phyloP scores from a whole-genome alignment of 2,113 vertebrate genomes.

The Apodemus speciosus region DNA sequence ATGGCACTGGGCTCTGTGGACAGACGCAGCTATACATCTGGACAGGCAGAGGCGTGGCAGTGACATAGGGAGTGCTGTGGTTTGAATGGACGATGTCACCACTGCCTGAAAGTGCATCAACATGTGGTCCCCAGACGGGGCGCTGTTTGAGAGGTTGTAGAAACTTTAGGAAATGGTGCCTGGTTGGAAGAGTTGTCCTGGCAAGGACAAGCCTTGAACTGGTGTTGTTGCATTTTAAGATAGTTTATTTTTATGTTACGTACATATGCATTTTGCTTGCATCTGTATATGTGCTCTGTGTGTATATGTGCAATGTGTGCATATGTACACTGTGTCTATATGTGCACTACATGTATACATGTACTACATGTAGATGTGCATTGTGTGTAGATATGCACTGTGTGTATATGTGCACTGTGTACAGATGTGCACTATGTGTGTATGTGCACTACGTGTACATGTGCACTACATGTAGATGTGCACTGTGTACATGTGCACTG shows the following conservation, averaged over 20 bases:
- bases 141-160: background rate
- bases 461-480: no score
- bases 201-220: background rate
- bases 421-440: background rate
- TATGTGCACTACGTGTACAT: background rate
- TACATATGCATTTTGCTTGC: background rate
- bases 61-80: background rate
- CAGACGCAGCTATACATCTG: background rate
- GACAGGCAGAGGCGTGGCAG: background rate
- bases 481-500: background rate
- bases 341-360: no score
- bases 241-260: background rate
- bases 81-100: background rate
- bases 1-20: background rate
- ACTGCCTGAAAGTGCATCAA: background rate
- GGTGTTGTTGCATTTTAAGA: background rate
- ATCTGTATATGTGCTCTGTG: background rate
- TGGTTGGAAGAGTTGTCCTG: background rate
- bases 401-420: background rate
- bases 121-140: background rate
- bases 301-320: background rate
- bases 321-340: no score
- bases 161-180: background rate
- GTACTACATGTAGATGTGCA: no score
- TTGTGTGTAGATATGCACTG: background rate